Evolutionary conservation across 2,797 vertebrate species (phyloP), one percentile per base, ranked within the genome.

Genomic region (Acrocephalus scirpaceus): DNA sequence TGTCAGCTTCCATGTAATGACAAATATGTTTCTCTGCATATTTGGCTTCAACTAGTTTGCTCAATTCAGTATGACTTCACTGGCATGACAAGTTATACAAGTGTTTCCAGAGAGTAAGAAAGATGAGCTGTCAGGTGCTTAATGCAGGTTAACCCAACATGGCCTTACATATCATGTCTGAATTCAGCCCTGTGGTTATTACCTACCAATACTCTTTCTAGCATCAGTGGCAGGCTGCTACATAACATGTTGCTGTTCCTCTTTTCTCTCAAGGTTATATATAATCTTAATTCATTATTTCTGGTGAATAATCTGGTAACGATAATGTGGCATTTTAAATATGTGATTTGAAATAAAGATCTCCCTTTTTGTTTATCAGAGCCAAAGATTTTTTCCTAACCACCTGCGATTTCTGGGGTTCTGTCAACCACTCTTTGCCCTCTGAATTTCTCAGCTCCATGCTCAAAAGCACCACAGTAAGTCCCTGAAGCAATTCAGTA

Each of bases 1-100:
- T 95, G 92, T 92, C 94, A 93, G 61, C 60, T 88, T 94, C 95
- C 92, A 79, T 72, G 77, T 61, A 96, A 50, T 66, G 92, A 93
- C 75, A 96, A 97, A 83, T 90, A 96, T 69, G 58, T 90, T 91
- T 92, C 90, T 88, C 78, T 91, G 62, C 70, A 70, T 97, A 96
- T 86, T 96, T 95, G 62, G 74, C 93, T 95, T 95, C 73, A 91
- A 73, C 79, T 45, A 66, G 51, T 94, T 95, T 93, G 45, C 62
- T 91, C 69, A 82, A 81, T 88, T 92, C 84, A 58, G 19, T 78
- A 44, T 79, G 60, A 88, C 64, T 95, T 90, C 64, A 84, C 82
- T 38, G 42, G 84, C 60, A 74, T 23, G 70, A 86, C 95, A 94
- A 93, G 92, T 93, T 91, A 44, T 75, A 67, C 93, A 78, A 88